Evolutionary conservation across 2,888 invertebrate species (phyloP).

Genomic region (Hemaris fuciformis): DNA sequence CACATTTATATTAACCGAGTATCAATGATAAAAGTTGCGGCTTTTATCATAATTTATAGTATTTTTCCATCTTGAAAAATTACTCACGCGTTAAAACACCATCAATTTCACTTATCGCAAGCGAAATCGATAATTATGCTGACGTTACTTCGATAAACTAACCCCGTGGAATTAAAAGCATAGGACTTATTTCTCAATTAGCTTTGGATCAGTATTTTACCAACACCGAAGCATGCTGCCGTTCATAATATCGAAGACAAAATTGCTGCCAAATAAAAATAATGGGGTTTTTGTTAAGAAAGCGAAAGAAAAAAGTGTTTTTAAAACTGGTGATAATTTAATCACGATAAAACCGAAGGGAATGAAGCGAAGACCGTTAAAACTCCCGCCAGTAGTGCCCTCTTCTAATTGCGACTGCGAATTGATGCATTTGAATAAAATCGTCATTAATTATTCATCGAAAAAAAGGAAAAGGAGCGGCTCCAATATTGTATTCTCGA

Average conservation of each 20-base stretch:
- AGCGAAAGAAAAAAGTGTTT: constrained; percentile 46
- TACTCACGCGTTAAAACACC: constrained; percentile 44
- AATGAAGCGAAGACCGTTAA: constrained; percentile 43
- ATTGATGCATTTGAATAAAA: constrained; percentile 61
- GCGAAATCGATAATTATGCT: constrained; percentile 33
- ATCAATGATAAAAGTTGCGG: constrained; percentile 2
- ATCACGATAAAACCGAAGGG: constrained; percentile 42
- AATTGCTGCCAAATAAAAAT: constrained; percentile 54
- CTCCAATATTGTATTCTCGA: constrained; percentile 59
- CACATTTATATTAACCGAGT: too few species aligned
- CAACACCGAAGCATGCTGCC: constrained; percentile 53
- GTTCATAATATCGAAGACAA: constrained; percentile 67
- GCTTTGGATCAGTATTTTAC: not conserved
- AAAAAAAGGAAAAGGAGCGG: constrained; percentile 60
- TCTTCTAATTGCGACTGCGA: constrained; percentile 57
- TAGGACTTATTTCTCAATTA: not conserved
- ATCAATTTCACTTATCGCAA: constrained; percentile 33
- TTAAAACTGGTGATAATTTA: constrained; percentile 52
- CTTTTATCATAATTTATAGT: constrained; percentile 17
- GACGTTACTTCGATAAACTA: not conserved
- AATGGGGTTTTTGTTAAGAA: constrained; percentile 41
- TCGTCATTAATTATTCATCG: constrained; percentile 60
- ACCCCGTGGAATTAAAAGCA: not conserved
- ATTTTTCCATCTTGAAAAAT: constrained; percentile 36
- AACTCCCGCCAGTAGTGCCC: constrained; percentile 37